Conservation (phyloP, 2,888 invertebrate genomes). For the Abscondita cerata region DNA sequence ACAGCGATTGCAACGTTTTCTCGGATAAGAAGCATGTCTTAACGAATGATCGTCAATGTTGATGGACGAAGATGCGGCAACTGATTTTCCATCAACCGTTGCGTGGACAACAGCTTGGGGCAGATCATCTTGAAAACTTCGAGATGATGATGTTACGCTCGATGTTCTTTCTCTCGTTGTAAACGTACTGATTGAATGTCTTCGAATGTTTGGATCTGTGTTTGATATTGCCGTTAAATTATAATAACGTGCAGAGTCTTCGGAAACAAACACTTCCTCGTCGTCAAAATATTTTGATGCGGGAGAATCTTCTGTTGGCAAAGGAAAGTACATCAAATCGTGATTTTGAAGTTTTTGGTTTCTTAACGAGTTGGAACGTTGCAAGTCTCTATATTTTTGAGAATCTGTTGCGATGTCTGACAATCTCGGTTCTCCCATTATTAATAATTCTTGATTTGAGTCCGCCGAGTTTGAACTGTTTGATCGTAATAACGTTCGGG, state of each 20-base stretch:
- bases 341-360: conserved; percentile 38
- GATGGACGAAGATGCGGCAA: conserved; percentile 36
- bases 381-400: conserved; percentile 55
- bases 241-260: conserved; percentile 62
- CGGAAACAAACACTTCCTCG: conserved; percentile 69
- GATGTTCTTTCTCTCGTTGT: conserved; percentile 58
- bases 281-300: conserved; percentile 47
- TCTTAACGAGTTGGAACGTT: conserved; percentile 49
- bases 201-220: conserved; percentile 52
- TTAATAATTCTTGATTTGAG: conserved; percentile 68
- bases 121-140: conserved; percentile 54
- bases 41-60: conserved; percentile 54
- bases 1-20: conserved; percentile 55
- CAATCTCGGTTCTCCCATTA: conserved; percentile 74
- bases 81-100: conserved; percentile 44
- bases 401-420: conserved; percentile 70
- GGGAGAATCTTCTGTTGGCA: conserved; percentile 52
- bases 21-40: conserved; percentile 56
- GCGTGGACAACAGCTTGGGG: conserved; percentile 49
- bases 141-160: conserved; percentile 49
- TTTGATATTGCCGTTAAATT: conserved; percentile 60
- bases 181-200: conserved; percentile 75
- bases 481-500: conserved; percentile 68
- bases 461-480: conserved; percentile 69
- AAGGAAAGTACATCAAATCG: conserved; percentile 50